Evolutionary conservation across 2,888 invertebrate genomes (phyloP), one percentile per base, ranked within the genome.

Genomic region (Physocephala rufipes): DNA sequence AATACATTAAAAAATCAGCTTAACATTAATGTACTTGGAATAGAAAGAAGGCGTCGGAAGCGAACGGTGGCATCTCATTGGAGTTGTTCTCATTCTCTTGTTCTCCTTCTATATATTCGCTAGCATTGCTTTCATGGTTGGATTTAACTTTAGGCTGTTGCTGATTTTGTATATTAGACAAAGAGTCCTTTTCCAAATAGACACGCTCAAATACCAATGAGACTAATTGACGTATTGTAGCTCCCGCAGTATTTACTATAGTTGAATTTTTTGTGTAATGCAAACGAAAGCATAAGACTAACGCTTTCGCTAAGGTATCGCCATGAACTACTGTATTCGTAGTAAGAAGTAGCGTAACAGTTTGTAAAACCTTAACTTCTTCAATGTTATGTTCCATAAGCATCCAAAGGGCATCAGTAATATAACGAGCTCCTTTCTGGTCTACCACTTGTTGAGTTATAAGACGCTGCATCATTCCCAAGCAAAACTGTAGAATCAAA

Each of bases 221-320:
- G 26, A 98, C 96, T 36, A 99, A 88, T 83, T 99, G 99, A 26
- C 99, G 88, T 30, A 99, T 96, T 1, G 98, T 98, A 45, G 99
- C 99, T 1, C 98, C 97, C 9, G 99, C 99, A 15, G 99, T 97
- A 85, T 98, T 99, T 65, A 95, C 94, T 58, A 97, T 97, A 73
- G 96, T 96, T 2, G 93, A 91, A 87, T 99, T 98, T 86, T 95
- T 95, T 9, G 96, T 92, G 79, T 96, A 95, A 84, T 99, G 97
- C 81, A 99, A 90, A n/a, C 97, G 93, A 87, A 99, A 97, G 85
- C 98, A 98, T 77, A 99, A 88, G 59, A 98, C 99, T 76, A 88
- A 86, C 82, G 97, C 96, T 89, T 95, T 95, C 26, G 99, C 95
- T 74, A 99, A 87, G 4, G 95, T 94, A 79, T 97, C 96, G 67